Percentiles rank a stretch among this genome's conserved stretches.
These are phyloP conservation scores for Drosophila paracracens DNA, from an alignment of 2,888 invertebrate genomes.

Conservation along the genomic window DNA sequence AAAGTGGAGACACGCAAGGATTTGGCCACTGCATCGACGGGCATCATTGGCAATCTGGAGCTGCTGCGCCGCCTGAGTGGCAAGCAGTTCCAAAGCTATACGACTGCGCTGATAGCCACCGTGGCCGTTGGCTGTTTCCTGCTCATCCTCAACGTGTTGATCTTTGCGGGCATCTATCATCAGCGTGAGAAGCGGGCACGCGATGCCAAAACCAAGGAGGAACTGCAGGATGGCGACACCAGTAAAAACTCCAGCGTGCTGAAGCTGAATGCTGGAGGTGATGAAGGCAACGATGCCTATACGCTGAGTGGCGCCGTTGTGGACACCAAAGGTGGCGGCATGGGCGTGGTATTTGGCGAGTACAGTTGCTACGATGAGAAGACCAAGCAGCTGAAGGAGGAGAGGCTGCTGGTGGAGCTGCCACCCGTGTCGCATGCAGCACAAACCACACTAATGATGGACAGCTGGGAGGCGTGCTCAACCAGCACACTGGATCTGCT, in stretches of 20 bases:
- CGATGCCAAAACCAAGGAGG: slow-evolving; percentile 91
- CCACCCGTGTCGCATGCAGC: slow-evolving; percentile 68
- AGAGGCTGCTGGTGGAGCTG: slow-evolving; percentile 88
- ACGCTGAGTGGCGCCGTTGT: slow-evolving; percentile 66
- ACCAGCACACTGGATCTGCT: slow-evolving; percentile 82
- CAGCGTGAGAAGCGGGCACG: slow-evolving; percentile 89
- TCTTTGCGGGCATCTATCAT: slow-evolving; percentile 95
- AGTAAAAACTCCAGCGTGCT: slow-evolving; percentile 82
- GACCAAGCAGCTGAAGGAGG: slow-evolving; percentile 85
- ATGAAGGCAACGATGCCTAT: slow-evolving; percentile 63
- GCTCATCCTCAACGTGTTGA: slow-evolving; percentile 92
- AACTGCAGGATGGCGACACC: slow-evolving; percentile 87
- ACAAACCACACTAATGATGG: slow-evolving; percentile 68
- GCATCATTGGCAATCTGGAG: slow-evolving; percentile 87
- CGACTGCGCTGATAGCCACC: slow-evolving; percentile 94
- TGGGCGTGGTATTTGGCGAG: slow-evolving; percentile 86
- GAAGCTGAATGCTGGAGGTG: slow-evolving; percentile 76
- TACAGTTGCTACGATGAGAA: slow-evolving; percentile 89
- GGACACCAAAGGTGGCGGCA: slow-evolving; percentile 69
- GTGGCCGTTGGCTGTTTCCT: slow-evolving; percentile 94
- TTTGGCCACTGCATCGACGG: slow-evolving; percentile 82
- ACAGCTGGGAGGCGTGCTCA: slow-evolving; percentile 75
- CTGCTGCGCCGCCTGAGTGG: slow-evolving; percentile 90
- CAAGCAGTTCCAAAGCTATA: slow-evolving; percentile 94
- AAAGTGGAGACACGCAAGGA: slow-evolving; percentile 77